Conservation (phyloP, 1,140 invertebrate genomes). For the Papilio machaon region DNA sequence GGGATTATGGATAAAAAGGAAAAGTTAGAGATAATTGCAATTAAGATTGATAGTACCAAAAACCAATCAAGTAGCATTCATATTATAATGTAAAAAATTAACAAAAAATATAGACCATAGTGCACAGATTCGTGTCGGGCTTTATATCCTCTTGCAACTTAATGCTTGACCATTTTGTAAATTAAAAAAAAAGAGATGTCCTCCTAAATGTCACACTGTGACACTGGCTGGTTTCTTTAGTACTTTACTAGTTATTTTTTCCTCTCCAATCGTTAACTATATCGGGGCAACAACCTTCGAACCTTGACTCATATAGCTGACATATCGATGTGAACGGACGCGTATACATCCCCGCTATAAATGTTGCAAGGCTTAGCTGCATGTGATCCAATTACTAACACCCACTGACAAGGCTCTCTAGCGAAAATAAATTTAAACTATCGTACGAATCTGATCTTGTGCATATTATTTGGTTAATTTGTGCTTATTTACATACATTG, state of each 20-base stretch:
- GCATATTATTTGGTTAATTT: not conserved
- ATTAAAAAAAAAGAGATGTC: no score
- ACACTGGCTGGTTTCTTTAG: no score
- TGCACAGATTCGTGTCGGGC: no score
- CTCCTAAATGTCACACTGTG: no score
- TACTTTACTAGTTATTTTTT: not conserved
- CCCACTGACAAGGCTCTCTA: not conserved
- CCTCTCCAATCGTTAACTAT: not conserved
- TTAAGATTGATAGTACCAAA: no score
- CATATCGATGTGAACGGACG: slow-evolving; percentile 1
- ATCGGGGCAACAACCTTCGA: slow-evolving; percentile 16
- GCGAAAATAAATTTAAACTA: not conserved
- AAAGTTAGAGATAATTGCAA: not conserved
- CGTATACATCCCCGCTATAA: not conserved
- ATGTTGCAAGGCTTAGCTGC: slow-evolving; percentile 15
- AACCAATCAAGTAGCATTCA: no score
- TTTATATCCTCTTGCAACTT: no score
- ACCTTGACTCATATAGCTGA: slow-evolving; percentile 16
- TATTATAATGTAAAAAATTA: no score
- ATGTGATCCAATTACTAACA: slow-evolving; percentile 7
- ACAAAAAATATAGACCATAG: no score
- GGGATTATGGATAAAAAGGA: no score
- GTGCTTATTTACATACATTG: not conserved
- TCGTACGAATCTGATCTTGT: not conserved
- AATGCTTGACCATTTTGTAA: no score